phyloP scores from a whole-genome alignment of 2,888 invertebrate species.

The Mimas tiliae region DNA sequence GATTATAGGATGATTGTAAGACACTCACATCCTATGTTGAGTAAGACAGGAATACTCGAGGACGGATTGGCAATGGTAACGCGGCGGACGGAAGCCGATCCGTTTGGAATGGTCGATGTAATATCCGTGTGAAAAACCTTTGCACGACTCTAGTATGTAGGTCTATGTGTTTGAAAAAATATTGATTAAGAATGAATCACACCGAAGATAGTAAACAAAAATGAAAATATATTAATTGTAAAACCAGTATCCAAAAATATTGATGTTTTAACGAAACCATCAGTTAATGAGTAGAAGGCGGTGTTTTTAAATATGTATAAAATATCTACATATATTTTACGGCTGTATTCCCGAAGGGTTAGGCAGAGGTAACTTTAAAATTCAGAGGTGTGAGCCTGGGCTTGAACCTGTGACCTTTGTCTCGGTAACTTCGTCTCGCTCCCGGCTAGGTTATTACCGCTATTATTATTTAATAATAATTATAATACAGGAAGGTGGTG shows the following conservation, averaged over 20 bases:
- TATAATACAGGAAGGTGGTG: too few relatives aligned
- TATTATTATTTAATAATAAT: too few relatives aligned
- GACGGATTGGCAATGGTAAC: constrained; percentile 51
- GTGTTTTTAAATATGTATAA: too few relatives aligned
- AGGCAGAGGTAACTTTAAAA: too few relatives aligned
- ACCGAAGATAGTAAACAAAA: not conserved
- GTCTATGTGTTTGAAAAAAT: not conserved
- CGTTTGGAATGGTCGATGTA: constrained; percentile 50
- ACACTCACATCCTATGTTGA: constrained; percentile 55
- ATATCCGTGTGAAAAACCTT: constrained; percentile 44
- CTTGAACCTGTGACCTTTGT: too few relatives aligned
- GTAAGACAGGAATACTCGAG: constrained; percentile 52
- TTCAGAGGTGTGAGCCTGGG: too few relatives aligned
- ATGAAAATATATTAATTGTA: not conserved
- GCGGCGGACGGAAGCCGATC: constrained; percentile 58
- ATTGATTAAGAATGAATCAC: not conserved
- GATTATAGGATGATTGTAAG: constrained; percentile 53
- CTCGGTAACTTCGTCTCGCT: too few relatives aligned
- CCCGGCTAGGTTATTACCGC: too few relatives aligned
- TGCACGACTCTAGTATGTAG: constrained; percentile 14
- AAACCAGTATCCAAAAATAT: not conserved
- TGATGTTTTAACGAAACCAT: not conserved
- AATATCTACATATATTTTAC: too few relatives aligned
- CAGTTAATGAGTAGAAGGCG: too few relatives aligned
- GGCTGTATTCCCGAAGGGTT: too few relatives aligned